phyloP scores from a whole-genome alignment of 1,140 invertebrate genomes.

The Meteorus sp. region DNA sequence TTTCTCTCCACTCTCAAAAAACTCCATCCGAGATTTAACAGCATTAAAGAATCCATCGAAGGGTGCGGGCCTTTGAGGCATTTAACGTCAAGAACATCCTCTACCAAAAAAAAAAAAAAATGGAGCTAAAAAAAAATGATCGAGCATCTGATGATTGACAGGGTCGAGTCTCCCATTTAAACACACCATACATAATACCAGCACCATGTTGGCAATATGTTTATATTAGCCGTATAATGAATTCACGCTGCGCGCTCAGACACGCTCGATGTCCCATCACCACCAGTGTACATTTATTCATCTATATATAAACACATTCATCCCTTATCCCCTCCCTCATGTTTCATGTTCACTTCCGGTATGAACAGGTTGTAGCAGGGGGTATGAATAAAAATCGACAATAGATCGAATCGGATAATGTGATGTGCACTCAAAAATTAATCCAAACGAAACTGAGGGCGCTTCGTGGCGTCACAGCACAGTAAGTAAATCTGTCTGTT shows the following conservation, averaged over 20 bases:
- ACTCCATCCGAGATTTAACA: too few species aligned
- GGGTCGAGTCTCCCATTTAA: slow-evolving; percentile 33
- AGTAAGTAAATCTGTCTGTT: slow-evolving; percentile 26
- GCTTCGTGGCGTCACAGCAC: slow-evolving; percentile 1
- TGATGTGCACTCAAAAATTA: slow-evolving; percentile 32
- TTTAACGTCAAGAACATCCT: background rate
- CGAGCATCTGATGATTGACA: background rate
- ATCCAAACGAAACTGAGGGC: slow-evolving; percentile 5
- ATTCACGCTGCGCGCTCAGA: slow-evolving; percentile 46
- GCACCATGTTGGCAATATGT: slow-evolving; percentile 49
- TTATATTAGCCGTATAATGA: slow-evolving; percentile 59
- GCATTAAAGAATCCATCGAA: too few species aligned
- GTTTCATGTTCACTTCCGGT: slow-evolving; percentile 33
- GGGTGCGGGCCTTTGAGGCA: too few species aligned
- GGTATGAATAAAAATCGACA: too few species aligned
- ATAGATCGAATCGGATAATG: too few species aligned
- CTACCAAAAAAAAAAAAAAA: slow-evolving; percentile 11
- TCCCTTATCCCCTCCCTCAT: background rate
- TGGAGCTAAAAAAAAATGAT: slow-evolving; percentile 8
- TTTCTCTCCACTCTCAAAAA: slow-evolving; percentile 4
- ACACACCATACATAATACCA: background rate
- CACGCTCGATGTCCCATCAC: background rate
- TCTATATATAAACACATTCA: background rate
- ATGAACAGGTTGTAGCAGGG: slow-evolving; percentile 46
- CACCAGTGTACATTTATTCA: background rate